Conservation (phyloP, 2,113 vertebrate genomes). For the Neolamprologus hecqui region DNA sequence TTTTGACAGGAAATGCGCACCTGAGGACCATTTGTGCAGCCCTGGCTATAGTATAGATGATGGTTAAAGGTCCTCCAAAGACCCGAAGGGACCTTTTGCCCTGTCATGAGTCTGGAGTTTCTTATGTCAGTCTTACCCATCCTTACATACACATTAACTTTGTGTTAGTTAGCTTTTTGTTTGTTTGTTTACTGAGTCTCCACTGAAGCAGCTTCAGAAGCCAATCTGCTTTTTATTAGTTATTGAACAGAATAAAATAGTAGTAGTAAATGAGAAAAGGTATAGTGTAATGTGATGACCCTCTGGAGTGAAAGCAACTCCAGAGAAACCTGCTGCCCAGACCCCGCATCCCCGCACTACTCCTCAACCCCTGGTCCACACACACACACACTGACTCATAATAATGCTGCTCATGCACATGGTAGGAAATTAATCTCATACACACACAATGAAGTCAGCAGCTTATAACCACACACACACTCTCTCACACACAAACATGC, state of each 20-base stretch:
- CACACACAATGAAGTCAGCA: slow-evolving; percentile 23
- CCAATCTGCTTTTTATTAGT: not conserved
- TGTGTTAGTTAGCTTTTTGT: not conserved
- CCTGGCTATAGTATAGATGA: not conserved
- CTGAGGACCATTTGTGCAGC: not conserved
- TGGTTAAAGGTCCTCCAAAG: not conserved
- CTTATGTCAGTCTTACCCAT: not conserved
- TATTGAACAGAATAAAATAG: not conserved
- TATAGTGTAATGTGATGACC: not conserved
- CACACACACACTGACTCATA: not conserved
- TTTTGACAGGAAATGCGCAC: not conserved
- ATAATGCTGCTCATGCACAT: slow-evolving; percentile 19
- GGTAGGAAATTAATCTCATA: slow-evolving; percentile 7
- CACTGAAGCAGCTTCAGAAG: not conserved
- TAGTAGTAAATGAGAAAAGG: not conserved
- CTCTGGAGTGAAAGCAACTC: not conserved
- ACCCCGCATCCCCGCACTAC: not conserved
- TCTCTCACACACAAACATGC: not conserved
- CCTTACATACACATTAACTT: not conserved
- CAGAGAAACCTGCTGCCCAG: not conserved
- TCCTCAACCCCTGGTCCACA: not conserved
- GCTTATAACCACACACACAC: not conserved
- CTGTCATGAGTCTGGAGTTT: not conserved
- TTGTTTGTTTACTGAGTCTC: not conserved
- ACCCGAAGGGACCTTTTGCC: not conserved